phyloP scores from a whole-genome alignment of 2,113 vertebrate species.

The Macrotus californicus region DNA sequence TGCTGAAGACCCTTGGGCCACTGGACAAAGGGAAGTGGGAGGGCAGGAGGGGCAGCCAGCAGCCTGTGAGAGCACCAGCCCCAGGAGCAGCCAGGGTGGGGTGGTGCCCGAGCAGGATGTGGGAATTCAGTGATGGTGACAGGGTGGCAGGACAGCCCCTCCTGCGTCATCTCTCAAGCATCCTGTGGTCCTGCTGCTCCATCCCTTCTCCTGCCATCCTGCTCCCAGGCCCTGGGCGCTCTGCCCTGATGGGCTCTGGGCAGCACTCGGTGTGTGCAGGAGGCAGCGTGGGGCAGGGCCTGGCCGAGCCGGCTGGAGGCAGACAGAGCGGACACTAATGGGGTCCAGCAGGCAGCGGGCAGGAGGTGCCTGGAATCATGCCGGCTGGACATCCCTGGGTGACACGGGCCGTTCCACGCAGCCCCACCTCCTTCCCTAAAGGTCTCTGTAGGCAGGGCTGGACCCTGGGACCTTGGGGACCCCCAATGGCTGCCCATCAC shows the following conservation, averaged over 20 bases:
- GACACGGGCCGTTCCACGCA: rapidly evolving
- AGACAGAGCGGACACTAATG: rapidly evolving
- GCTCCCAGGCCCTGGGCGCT: not conserved
- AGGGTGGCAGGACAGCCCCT: rapidly evolving
- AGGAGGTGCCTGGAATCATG: rapidly evolving
- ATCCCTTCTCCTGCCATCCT: rapidly evolving
- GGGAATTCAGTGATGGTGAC: rapidly evolving
- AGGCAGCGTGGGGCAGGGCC: not conserved
- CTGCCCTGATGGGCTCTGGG: rapidly evolving
- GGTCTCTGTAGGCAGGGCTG: not conserved
- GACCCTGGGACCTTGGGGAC: not conserved
- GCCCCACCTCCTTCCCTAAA: not conserved
- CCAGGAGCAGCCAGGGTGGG: not conserved
- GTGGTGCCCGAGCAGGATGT: rapidly evolving
- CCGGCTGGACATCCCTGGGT: too few relatives aligned
- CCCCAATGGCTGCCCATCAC: not conserved
- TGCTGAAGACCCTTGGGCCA: not conserved
- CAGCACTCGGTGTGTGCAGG: rapidly evolving
- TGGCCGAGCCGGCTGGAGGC: rapidly evolving
- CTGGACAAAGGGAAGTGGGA: not conserved
- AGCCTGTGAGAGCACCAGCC: not conserved
- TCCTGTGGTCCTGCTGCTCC: not conserved
- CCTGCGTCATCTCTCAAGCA: rapidly evolving
- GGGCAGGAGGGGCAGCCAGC: not conserved
- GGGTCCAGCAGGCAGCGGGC: not conserved